Conservation (phyloP, 2,797 vertebrate species). For the Acanthurus lineatus region DNA sequence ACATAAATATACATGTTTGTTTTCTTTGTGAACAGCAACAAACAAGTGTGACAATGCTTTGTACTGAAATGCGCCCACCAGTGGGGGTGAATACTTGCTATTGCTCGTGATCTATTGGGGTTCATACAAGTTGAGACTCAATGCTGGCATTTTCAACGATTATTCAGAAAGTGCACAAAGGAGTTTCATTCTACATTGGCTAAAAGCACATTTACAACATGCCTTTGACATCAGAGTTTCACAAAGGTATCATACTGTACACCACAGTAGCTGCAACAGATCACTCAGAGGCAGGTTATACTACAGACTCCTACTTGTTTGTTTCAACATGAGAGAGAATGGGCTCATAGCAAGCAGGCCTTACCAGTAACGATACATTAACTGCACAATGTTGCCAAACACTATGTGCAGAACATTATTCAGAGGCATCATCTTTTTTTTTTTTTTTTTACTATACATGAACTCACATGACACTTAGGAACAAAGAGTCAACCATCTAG, state of each 20-base stretch:
- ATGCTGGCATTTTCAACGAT: constrained; percentile 82
- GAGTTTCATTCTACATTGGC: constrained; percentile 80
- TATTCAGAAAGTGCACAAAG: constrained; percentile 84
- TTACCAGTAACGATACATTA: constrained; percentile 72
- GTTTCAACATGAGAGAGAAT: constrained; percentile 59
- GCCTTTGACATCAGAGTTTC: constrained; percentile 79
- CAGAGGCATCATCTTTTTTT: constrained; percentile 67
- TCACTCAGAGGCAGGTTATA: constrained; percentile 74
- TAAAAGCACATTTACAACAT: constrained; percentile 82
- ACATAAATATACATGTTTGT: constrained; percentile 43
- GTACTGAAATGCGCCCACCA: constrained; percentile 28
- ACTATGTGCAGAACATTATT: constrained; percentile 79
- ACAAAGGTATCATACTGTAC: constrained; percentile 66
- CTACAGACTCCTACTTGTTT: constrained; percentile 60
- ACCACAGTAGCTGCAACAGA: constrained; percentile 73
- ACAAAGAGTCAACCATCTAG: constrained; percentile 74
- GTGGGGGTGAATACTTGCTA: constrained; percentile 43
- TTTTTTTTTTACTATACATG: constrained; percentile 68
- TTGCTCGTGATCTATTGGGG: constrained; percentile 58
- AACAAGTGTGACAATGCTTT: constrained; percentile 59
- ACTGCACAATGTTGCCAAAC: constrained; percentile 73
- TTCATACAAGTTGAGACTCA: constrained; percentile 58
- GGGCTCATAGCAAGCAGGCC: constrained; percentile 58
- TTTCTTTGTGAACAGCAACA: constrained; percentile 62
- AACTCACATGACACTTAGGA: constrained; percentile 77